Evolutionary conservation across 2,888 invertebrate genomes (phyloP), one percentile per base, ranked within the genome.

Genomic region (Pyralis farinalis): DNA sequence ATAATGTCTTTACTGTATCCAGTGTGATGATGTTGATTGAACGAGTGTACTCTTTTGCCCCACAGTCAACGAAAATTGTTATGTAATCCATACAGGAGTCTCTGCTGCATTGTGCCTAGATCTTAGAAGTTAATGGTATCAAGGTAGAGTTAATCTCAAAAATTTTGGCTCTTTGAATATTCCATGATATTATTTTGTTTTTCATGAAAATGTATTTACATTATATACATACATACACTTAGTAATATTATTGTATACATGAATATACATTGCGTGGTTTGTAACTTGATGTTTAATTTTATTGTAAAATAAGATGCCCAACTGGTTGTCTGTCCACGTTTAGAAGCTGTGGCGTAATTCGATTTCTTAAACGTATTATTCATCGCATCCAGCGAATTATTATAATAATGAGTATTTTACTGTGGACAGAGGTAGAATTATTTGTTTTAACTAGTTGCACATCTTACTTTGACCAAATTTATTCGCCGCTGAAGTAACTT

Each of bases 31-130:
- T 76, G 83, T 80, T 73, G 71, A 68, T 76, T 77, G 74, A 64
- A 62, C 52, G 51, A 56, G 59, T 63, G 58, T 71, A 73, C 65
- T 71, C 62, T 71, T 66, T 78, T 72, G 84, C 84, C 85, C 86
- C 86, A 77, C 84, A 79, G 75, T 86, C 89, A 88, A 88, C 89
- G 89, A 89, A 89, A 81, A 80, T 80, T 83, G 80, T 84, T 84
- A 84, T 82, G 75, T 79, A 81, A 80, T 81, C 78, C 83, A 82
- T 87, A 89, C 89, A 87, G 88, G 88, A 87, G 85, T 87, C 82
- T 87, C 87, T 88, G 87, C 87, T 88, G 89, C 86, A 89, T 88
- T 88, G 89, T 90, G 90, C 90, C 89, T 90, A 90, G 89, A 89
- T 88, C 84, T 87, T 90, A 90, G 89, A 88, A 78, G 80, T 88